phyloP scores from a whole-genome alignment of 1,140 invertebrate genomes.

The Drosophila repletoides region DNA sequence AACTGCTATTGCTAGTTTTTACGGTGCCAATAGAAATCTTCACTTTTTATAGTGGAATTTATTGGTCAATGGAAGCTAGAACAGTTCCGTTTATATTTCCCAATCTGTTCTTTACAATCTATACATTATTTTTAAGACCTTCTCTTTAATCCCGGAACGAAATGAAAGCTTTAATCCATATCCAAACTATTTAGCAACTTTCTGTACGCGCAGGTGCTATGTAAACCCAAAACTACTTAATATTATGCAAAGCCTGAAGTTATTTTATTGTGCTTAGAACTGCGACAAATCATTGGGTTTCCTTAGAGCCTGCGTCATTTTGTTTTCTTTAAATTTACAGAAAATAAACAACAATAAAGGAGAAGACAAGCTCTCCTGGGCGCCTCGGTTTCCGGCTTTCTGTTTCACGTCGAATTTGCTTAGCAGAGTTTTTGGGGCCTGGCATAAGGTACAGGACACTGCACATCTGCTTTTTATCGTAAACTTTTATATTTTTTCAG shows the following conservation, averaged over 20 bases:
- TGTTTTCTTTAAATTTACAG: conserved; percentile 74
- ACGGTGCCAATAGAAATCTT: too few species aligned
- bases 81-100: too few species aligned
- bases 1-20: too few species aligned
- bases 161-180: too few species aligned
- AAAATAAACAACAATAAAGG: conserved; percentile 36
- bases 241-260: conserved; percentile 32
- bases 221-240: conserved; percentile 49
- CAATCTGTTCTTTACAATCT: too few species aligned
- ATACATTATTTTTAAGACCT: too few species aligned
- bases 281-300: conserved; percentile 26
- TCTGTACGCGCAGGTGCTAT: conserved; percentile 40
- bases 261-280: conserved; percentile 41
- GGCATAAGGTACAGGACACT: conserved; percentile 3
- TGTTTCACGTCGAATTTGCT: conserved; percentile 2
- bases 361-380: conserved; percentile 5
- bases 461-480: conserved; percentile 15
- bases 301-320: conserved; percentile 7
- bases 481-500: conserved; percentile 57
- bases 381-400: conserved; percentile 24
- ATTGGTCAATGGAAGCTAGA: too few species aligned
- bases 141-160: too few species aligned
- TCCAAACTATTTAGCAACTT: too few species aligned
- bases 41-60: too few species aligned
- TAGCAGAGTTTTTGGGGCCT: neutral